phyloP scores from a whole-genome alignment of 2,113 vertebrate species.

The Datnioides undecimradiatus region DNA sequence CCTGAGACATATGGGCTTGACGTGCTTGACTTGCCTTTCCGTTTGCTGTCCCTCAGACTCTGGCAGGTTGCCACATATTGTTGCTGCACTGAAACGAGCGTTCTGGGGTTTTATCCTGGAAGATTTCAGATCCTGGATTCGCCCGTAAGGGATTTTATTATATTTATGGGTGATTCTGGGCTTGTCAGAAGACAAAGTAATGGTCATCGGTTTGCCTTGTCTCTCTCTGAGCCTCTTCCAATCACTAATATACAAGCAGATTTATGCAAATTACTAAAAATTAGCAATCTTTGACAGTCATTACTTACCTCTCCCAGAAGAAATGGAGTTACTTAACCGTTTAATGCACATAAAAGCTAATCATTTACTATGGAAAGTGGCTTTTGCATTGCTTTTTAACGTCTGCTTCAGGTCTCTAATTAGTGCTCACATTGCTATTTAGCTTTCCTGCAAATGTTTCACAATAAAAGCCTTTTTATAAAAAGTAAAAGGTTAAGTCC shows the following conservation, averaged over 20 bases:
- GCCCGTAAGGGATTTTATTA: slow-evolving; percentile 4
- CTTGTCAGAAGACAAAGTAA: not conserved
- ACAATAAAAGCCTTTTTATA: no score
- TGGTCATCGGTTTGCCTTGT: not conserved
- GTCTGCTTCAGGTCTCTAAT: no score
- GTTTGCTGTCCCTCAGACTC: slow-evolving; percentile 36
- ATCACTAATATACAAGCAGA: not conserved
- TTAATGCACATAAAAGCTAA: no score
- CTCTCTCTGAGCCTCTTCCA: not conserved
- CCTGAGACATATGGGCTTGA: slow-evolving; percentile 59
- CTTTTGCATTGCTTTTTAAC: no score
- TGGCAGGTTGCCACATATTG: slow-evolving; percentile 49
- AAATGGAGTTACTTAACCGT: no score
- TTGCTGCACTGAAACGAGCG: slow-evolving; percentile 34
- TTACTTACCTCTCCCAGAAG: no score
- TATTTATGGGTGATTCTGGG: slow-evolving; percentile 14
- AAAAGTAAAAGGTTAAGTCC: no score
- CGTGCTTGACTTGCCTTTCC: slow-evolving; percentile 62
- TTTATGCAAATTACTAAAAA: no score
- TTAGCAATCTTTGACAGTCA: no score
- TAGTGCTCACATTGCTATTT: no score
- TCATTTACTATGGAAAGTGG: no score
- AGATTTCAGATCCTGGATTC: not conserved
- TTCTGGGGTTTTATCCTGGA: not conserved
- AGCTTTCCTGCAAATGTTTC: no score